These are phyloP conservation scores for Trichopoda pennipes DNA, from an alignment of 2,888 invertebrate genomes.

Conservation along the genomic window DNA sequence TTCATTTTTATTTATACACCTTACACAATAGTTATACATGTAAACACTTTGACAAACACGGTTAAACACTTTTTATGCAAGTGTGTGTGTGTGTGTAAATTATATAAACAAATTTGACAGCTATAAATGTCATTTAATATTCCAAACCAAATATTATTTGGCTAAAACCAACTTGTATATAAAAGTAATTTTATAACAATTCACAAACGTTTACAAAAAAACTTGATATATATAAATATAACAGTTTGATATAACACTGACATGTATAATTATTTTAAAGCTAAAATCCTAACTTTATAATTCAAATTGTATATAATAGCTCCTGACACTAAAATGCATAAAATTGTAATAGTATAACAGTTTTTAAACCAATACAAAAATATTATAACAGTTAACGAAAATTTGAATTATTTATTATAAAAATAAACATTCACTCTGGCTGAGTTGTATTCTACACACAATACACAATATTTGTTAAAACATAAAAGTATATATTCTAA, in stretches of 20 bases:
- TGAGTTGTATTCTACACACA: too few species aligned
- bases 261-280: not conserved
- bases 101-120: constrained; percentile 12
- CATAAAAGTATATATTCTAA: not conserved
- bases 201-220: not conserved
- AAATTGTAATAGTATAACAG: not conserved
- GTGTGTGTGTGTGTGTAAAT: constrained; percentile 10
- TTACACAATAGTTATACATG: not conserved
- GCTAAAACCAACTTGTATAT: not conserved
- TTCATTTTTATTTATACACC: constrained; percentile 22
- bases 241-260: constrained; percentile 37
- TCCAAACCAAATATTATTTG: not conserved
- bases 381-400: too few species aligned
- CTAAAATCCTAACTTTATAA: not conserved
- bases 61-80: constrained; percentile 31
- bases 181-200: not conserved
- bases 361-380: not conserved
- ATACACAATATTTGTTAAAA: not conserved
- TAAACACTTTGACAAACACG: constrained; percentile 18
- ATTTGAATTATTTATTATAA: too few species aligned
- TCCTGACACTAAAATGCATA: not conserved
- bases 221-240: constrained; percentile 2
- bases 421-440: too few species aligned
- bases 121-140: constrained; percentile 33
- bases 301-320: constrained; percentile 29